phyloP scores from a whole-genome alignment of 2,113 vertebrate species.

The Empidonax traillii region DNA sequence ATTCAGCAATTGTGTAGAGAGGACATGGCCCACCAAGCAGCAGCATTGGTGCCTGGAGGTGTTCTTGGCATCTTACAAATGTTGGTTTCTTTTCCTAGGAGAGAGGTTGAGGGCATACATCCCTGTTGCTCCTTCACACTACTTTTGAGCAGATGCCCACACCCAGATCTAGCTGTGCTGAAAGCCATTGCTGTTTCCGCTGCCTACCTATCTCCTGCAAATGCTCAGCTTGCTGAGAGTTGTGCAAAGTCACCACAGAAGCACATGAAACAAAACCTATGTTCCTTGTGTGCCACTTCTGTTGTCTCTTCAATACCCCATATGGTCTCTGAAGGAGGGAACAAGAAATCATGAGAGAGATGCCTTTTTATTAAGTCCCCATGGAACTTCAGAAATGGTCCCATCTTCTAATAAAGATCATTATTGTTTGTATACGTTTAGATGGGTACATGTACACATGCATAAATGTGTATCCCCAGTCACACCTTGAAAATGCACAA shows the following conservation, averaged over 20 bases:
- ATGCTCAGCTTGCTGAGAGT: accelerated
- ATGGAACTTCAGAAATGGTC: not conserved
- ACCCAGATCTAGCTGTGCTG: not conserved
- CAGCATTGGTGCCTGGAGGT: not conserved
- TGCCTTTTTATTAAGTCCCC: not conserved
- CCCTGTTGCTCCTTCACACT: not conserved
- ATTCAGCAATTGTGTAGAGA: not conserved
- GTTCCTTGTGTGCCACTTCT: not conserved
- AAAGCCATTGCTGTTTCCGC: not conserved
- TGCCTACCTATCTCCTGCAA: not conserved
- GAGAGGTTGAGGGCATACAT: not conserved
- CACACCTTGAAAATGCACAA: not conserved
- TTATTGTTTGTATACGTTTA: not conserved
- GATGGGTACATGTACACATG: not conserved
- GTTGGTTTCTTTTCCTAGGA: not conserved
- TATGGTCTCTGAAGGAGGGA: not conserved
- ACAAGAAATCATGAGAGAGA: not conserved
- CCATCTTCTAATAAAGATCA: not conserved
- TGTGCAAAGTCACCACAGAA: not conserved
- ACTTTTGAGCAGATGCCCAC: not conserved
- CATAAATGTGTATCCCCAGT: not conserved
- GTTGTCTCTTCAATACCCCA: not conserved
- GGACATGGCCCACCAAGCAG: accelerated
- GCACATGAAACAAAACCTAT: not conserved
- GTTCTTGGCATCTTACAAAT: not conserved